Percentiles rank a stretch among this genome's conserved stretches.
Conservation (phyloP, 2,113 vertebrate genomes). For the Hydrochoerus hydrochaeris region DNA sequence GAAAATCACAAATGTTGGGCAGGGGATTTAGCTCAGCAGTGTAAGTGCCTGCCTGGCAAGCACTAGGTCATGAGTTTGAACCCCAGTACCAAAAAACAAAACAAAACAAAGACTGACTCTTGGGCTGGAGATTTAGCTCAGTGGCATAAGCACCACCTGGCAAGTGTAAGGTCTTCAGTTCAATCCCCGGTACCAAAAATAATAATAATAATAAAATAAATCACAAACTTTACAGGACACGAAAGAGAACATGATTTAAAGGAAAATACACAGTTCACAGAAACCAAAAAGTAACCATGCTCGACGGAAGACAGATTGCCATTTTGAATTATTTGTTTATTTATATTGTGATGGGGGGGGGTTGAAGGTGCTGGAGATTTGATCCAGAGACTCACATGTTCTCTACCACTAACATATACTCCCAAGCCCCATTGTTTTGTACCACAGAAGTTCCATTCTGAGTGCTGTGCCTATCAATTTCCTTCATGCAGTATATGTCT, state of each 20-base stretch:
- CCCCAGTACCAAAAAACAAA: no score
- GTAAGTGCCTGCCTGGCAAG: no score
- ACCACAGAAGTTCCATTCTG: background rate
- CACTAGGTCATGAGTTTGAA: no score
- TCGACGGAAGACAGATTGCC: background rate
- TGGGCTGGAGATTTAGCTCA: no score
- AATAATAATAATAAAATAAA: no score
- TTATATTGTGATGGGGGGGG: background rate
- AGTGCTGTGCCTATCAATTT: background rate
- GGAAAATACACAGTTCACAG: constrained; percentile 19
- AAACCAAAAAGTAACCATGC: background rate
- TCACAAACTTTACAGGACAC: background rate
- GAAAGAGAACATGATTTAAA: background rate
- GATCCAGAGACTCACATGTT: background rate
- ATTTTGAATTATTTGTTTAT: background rate
- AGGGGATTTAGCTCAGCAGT: no score
- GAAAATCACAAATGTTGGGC: constrained; percentile 8
- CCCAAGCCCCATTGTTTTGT: background rate
- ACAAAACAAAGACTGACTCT: no score
- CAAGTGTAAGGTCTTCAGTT: no score
- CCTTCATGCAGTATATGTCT: background rate
- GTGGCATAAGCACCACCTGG: no score
- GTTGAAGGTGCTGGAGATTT: background rate
- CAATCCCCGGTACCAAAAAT: no score
- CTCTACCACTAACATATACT: background rate